Conservation (phyloP, 2,888 invertebrate species). For the Agonopterix heracliana region DNA sequence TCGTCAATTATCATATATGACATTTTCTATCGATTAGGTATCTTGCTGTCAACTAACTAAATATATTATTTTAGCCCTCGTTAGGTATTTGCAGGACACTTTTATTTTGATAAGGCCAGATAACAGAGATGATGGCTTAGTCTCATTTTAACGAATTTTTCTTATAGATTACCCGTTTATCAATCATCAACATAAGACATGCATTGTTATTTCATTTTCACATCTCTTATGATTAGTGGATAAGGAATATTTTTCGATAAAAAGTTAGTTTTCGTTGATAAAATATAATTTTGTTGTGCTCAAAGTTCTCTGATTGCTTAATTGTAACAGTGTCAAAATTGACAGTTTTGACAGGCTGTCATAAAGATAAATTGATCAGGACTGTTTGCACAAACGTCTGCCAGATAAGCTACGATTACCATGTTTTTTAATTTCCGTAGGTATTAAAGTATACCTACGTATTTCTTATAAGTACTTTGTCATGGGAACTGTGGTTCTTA, state of each 20-base stretch:
- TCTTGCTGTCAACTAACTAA: conserved; percentile 51
- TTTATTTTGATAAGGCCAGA: conserved; percentile 55
- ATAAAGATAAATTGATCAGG: conserved; percentile 68
- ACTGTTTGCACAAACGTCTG: conserved; percentile 70
- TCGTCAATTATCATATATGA: conserved; percentile 22
- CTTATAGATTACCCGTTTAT: conserved; percentile 45
- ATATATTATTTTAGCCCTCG: conserved; percentile 52
- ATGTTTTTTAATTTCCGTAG: conserved; percentile 62
- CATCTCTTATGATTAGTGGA: conserved; percentile 15
- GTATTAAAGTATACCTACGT: conserved; percentile 21
- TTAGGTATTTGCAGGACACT: conserved; percentile 53
- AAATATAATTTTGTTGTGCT: conserved; percentile 48
- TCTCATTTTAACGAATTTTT: conserved; percentile 70
- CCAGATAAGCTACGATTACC: conserved; percentile 64
- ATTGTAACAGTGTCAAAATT: conserved; percentile 69
- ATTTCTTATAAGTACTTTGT: conserved; percentile 24
- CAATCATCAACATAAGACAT: conserved; percentile 21
- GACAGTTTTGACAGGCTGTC: conserved; percentile 70
- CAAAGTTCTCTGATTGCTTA: conserved; percentile 65
- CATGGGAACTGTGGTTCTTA: conserved; percentile 44
- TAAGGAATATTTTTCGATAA: conserved; percentile 38
- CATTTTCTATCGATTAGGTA: conserved; percentile 44
- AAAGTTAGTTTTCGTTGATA: conserved; percentile 23
- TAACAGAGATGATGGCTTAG: conserved; percentile 72
- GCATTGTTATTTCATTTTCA: conserved; percentile 6